phyloP scores from a whole-genome alignment of 1,140 invertebrate genomes.

The Conopomorpha cramerella region DNA sequence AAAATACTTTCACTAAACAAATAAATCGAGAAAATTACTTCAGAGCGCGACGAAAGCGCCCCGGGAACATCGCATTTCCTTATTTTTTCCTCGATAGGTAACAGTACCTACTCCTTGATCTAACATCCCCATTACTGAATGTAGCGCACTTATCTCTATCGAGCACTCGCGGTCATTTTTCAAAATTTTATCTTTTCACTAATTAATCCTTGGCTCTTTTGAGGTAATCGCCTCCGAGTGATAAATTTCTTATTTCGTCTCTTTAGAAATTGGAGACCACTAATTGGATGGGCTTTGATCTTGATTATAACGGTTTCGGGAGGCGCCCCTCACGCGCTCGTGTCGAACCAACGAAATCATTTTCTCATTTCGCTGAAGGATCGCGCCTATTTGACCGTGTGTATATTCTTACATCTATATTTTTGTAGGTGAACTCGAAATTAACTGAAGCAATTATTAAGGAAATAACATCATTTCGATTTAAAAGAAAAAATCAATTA shows the following conservation, averaged over 20 bases:
- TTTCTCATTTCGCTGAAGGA: too few relatives aligned
- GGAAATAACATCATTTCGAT: too few relatives aligned
- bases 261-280: too few relatives aligned
- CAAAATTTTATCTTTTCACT: constrained; percentile 50
- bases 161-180: constrained; percentile 40
- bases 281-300: too few relatives aligned
- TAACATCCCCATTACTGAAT: constrained; percentile 34
- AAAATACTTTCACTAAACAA: constrained; percentile 3
- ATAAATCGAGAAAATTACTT: constrained; percentile 15
- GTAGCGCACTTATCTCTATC: constrained; percentile 30
- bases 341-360: too few relatives aligned
- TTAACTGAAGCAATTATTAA: too few relatives aligned
- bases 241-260: too few relatives aligned
- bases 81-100: neutral
- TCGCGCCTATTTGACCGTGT: too few relatives aligned
- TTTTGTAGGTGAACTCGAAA: too few relatives aligned
- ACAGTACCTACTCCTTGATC: too few relatives aligned
- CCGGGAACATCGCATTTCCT: constrained; percentile 31
- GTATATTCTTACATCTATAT: too few relatives aligned
- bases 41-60: neutral
- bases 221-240: constrained; percentile 36
- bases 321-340: neutral
- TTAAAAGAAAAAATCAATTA: too few relatives aligned
- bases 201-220: constrained; percentile 45
- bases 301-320: constrained; percentile 14